Evolutionary conservation across 2,888 invertebrate genomes (phyloP).

Genomic region (Drosophila affinis): DNA sequence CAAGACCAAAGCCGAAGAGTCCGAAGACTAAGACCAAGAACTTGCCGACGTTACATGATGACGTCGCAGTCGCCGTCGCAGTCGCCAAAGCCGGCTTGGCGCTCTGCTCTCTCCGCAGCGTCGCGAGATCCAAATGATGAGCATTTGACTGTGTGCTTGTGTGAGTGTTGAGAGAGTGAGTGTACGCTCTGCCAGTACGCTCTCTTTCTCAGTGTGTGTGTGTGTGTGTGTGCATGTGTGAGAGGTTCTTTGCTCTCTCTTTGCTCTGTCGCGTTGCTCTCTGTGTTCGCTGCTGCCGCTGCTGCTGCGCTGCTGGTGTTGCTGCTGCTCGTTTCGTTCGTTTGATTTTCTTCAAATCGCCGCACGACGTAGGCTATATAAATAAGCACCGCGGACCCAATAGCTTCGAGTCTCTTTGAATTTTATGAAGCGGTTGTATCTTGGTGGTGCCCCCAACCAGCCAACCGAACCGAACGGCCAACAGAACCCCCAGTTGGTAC

Average conservation of each 20-base stretch:
- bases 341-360: slow-evolving; percentile 79
- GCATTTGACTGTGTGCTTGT: slow-evolving; percentile 47
- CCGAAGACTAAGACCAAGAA: slow-evolving; percentile 29
- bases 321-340: slow-evolving; percentile 52
- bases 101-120: slow-evolving; percentile 38
- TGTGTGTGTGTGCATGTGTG: slow-evolving; percentile 43
- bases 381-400: slow-evolving; percentile 84
- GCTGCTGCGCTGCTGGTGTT: slow-evolving; percentile 54
- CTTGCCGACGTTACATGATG: slow-evolving; percentile 64
- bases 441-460: slow-evolving; percentile 74
- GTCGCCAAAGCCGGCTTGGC: slow-evolving; percentile 59
- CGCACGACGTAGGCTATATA: slow-evolving; percentile 84
- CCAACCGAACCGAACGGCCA: slow-evolving; percentile 51
- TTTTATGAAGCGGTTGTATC: slow-evolving; percentile 84
- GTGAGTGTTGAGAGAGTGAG: slow-evolving; percentile 23
- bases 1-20: slow-evolving; percentile 40
- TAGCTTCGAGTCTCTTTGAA: slow-evolving; percentile 84
- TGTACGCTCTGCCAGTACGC: slow-evolving; percentile 52
- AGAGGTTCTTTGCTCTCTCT: slow-evolving; percentile 66
- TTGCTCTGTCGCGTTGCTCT: slow-evolving; percentile 43
- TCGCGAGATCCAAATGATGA: slow-evolving; percentile 71
- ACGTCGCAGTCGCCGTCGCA: slow-evolving; percentile 43
- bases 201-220: slow-evolving; percentile 26
- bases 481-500: slow-evolving; percentile 46
- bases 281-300: slow-evolving; percentile 41